These are phyloP conservation scores for Orchesellides sinensis DNA, from an alignment of 2,888 invertebrate species.

Conservation along the genomic window DNA sequence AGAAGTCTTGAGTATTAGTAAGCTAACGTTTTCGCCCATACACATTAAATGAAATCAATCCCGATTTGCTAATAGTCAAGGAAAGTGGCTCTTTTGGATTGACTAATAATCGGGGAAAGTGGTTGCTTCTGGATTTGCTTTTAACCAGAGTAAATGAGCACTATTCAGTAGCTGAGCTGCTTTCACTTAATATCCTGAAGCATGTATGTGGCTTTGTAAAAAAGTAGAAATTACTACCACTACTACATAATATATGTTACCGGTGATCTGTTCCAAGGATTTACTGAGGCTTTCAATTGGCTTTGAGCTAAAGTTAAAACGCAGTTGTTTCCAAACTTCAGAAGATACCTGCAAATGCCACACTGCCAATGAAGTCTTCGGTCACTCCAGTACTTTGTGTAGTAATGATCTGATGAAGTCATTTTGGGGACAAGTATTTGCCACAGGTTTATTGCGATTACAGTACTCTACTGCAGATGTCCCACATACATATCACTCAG, in stretches of 20 bases:
- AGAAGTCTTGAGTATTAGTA: too few species aligned
- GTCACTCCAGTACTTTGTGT: background rate
- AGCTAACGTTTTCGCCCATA: too few species aligned
- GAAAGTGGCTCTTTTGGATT: too few species aligned
- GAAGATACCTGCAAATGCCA: background rate
- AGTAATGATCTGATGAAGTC: slow-evolving; percentile 23
- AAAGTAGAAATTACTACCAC: too few species aligned
- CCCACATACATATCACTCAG: too few species aligned
- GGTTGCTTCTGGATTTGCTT: too few species aligned
- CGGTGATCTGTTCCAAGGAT: background rate
- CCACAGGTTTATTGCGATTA: background rate
- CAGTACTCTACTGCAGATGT: background rate
- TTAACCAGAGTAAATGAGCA: too few species aligned
- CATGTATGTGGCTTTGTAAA: too few species aligned
- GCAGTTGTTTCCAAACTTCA: background rate
- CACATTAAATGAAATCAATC: background rate
- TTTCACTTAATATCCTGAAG: too few species aligned
- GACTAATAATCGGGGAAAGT: too few species aligned
- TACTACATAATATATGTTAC: background rate
- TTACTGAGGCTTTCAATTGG: background rate
- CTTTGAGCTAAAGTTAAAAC: too few species aligned
- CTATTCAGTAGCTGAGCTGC: too few species aligned
- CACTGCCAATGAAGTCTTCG: background rate
- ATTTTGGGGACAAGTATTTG: slow-evolving; percentile 1
- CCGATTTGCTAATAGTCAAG: background rate